Base-by-base conservation (phyloP, 2,113 vertebrate species). In the Pygoscelis adeliae region DNA sequence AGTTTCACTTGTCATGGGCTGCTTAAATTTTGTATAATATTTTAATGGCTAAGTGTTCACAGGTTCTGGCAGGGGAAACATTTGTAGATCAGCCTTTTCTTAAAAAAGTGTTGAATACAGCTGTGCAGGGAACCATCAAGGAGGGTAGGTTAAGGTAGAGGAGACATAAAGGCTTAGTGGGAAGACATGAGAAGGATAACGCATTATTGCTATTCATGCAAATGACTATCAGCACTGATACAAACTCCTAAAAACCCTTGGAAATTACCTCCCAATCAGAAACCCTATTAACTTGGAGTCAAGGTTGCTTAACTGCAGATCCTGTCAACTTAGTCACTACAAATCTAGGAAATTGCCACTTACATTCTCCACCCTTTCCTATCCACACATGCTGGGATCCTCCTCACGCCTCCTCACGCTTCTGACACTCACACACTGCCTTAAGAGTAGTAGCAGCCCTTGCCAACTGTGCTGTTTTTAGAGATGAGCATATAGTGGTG, bases 231-330 rank as follows among this genome's bases (percentile, higher is more conserved):
- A 88, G 79, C 85, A 55, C 83, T 93, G 80, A 91, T 97, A 96
- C 49, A 94, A 95, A 95, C 65, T 96, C 77, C 83, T 93, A 87
- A 93, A 96, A 96, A 27, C 50, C 29, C 47, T 71, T 87, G 89
- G 84, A 97, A 96, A 96, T 97, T 93, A 90, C 74, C 27, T 94
- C 58, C 90, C 90, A 93, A 83, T 96, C 92, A 97, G 65, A 96
- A 96, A 92, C 92, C 53, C 78, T 95, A 90, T 96, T 96, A 96
- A 95, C 78, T 91, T 94, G 74, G 71, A 97, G 96, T 97, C 97
- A 96, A 88, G 89, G 94, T 95, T 97, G 93, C 91, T 97, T 94
- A 97, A 90, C 93, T 96, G 93, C 74, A 80, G 78, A 89, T 90
- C 34, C 62, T 91, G 91, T 97, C 96, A 94, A 70, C 91, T 96